Evolutionary conservation across 2,888 invertebrate genomes (phyloP).

Genomic region (Liposcelis brunnea): DNA sequence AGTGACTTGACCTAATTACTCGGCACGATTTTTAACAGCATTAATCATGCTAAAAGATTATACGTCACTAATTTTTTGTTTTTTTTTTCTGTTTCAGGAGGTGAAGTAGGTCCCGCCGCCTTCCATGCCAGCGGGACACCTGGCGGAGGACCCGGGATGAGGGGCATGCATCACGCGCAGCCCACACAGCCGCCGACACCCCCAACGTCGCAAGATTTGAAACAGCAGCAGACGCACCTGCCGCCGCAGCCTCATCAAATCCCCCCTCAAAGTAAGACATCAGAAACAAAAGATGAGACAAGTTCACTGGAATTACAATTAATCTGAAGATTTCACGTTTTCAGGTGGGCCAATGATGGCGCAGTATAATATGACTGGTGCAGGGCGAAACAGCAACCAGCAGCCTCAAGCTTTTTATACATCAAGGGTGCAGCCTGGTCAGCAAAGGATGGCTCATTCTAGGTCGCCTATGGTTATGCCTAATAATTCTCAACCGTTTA

Average conservation of each 20-base stretch:
- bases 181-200: constrained; percentile 10
- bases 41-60: too few relatives aligned
- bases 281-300: not conserved
- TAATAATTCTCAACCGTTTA: not conserved
- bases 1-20: too few relatives aligned
- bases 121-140: not conserved
- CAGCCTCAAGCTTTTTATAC: too few relatives aligned
- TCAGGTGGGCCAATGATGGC: too few relatives aligned
- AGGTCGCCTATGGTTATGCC: too few relatives aligned
- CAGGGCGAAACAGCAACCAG: too few relatives aligned
- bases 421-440: too few relatives aligned
- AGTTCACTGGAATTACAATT: not conserved
- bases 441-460: too few relatives aligned
- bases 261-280: not conserved
- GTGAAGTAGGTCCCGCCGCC: not conserved
- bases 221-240: constrained; percentile 12
- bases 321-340: too few relatives aligned
- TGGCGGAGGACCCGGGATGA: not conserved
- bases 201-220: not conserved
- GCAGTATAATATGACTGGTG: too few relatives aligned
- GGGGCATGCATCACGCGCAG: constrained; percentile 1
- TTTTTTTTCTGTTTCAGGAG: not conserved
- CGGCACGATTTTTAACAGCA: too few relatives aligned
- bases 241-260: constrained; percentile 10
- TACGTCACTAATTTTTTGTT: not conserved